Percentiles rank a stretch among this genome's conserved stretches.
Evolutionary conservation across 2,797 vertebrate genomes (phyloP).

Genomic region (Peromyscus eremicus): DNA sequence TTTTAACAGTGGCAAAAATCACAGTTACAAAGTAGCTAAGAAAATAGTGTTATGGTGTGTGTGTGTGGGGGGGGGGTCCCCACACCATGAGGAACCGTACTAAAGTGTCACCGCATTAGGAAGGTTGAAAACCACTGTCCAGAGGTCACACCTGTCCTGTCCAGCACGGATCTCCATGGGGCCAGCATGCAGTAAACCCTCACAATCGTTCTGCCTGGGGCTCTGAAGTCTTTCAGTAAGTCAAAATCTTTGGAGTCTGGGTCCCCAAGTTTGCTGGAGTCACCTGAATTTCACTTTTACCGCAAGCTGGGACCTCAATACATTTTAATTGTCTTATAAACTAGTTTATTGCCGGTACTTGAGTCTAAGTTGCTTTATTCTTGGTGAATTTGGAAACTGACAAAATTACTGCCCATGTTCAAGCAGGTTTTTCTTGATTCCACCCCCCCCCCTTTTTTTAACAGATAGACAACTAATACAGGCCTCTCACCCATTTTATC

Average conservation of each 20-base stretch:
- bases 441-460: neutral
- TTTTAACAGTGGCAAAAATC: neutral
- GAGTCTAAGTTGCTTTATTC: slow-evolving; percentile 12
- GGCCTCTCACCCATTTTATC: neutral
- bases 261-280: neutral
- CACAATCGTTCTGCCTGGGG: neutral
- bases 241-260: neutral
- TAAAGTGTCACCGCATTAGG: neutral
- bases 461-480: neutral
- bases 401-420: neutral
- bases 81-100: neutral
- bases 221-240: neutral
- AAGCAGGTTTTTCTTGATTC: neutral
- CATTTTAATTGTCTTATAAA: neutral
- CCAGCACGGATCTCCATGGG: neutral
- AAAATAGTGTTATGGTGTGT: neutral
- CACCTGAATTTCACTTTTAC: neutral
- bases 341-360: neutral
- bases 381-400: neutral
- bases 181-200: neutral
- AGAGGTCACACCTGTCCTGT: neutral
- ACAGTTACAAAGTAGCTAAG: neutral
- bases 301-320: neutral
- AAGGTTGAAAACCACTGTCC: neutral
- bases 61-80: too few species aligned